phyloP scores from a whole-genome alignment of 2,797 vertebrate genomes.

The Rachycentron canadum region DNA sequence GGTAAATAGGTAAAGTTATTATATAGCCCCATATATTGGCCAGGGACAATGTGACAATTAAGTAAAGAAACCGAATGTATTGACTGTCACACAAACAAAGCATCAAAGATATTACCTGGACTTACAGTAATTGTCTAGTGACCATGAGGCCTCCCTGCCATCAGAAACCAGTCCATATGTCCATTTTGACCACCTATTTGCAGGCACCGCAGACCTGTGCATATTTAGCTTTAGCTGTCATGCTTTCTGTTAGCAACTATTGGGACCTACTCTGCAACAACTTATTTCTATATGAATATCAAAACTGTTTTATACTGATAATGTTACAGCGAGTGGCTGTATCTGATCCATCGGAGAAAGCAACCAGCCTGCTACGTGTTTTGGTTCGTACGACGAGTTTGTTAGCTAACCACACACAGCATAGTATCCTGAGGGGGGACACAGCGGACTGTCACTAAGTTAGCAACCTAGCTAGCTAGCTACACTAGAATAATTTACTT shows the following conservation, averaged over 20 bases:
- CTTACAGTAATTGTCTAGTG: neutral
- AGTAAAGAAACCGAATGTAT: neutral
- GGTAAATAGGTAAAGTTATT: neutral
- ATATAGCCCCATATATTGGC: too few relatives aligned
- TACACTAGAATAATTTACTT: conserved; percentile 43
- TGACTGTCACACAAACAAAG: neutral
- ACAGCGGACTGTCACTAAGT: conserved; percentile 42
- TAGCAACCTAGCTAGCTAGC: conserved; percentile 66
- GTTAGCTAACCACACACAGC: conserved; percentile 26
- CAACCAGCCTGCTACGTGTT: neutral
- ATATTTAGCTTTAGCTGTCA: conserved; percentile 15
- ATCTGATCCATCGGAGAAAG: neutral
- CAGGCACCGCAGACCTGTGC: conserved; percentile 1
- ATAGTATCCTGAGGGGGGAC: conserved; percentile 24
- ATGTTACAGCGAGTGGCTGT: neutral
- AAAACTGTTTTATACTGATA: neutral
- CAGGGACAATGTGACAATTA: neutral
- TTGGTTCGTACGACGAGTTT: neutral
- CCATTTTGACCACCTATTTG: conserved; percentile 1
- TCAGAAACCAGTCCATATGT: neutral
- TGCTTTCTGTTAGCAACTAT: conserved; percentile 27
- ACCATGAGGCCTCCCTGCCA: neutral
- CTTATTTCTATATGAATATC: conserved; percentile 25
- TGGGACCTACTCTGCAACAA: conserved; percentile 37
- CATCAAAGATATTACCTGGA: neutral